Evolutionary conservation across 2,888 invertebrate genomes (phyloP).

Genomic region (Bembecia ichneumoniformis): DNA sequence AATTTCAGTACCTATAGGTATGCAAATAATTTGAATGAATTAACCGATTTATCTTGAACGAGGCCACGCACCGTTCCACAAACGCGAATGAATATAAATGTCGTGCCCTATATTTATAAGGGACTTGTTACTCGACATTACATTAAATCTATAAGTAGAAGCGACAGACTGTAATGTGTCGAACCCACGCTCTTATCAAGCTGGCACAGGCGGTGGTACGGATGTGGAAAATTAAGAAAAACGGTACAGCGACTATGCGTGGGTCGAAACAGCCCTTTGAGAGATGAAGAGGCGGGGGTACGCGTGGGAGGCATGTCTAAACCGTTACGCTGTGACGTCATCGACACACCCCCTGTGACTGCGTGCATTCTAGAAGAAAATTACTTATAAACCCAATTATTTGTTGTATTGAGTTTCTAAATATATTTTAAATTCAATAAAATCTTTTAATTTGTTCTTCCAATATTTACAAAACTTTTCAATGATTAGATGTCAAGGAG

Average conservation of each 20-base stretch:
- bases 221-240: conserved; percentile 1
- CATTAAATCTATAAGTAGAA: conserved; percentile 1
- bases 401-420: too few relatives aligned
- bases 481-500: too few relatives aligned
- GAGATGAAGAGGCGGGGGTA: conserved; percentile 2
- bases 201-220: conserved; percentile 10
- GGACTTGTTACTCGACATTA: not conserved
- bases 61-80: not conserved
- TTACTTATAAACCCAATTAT: too few relatives aligned
- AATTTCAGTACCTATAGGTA: not conserved
- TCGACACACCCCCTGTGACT: conserved; percentile 15
- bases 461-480: too few relatives aligned
- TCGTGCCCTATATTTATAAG: not conserved
- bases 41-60: not conserved
- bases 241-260: conserved; percentile 2
- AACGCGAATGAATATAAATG: not conserved
- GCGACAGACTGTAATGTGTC: conserved; percentile 8
- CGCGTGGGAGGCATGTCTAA: conserved; percentile 20
- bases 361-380: conserved; percentile 7
- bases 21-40: not conserved
- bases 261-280: conserved; percentile 1
- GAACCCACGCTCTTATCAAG: conserved; percentile 33
- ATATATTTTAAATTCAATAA: too few relatives aligned
- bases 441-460: too few relatives aligned
- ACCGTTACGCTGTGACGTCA: conserved; percentile 38